These are phyloP conservation scores for Rhabditophanes sp. DNA, from an alignment of 2,888 invertebrate species.

Conservation along the genomic window DNA sequence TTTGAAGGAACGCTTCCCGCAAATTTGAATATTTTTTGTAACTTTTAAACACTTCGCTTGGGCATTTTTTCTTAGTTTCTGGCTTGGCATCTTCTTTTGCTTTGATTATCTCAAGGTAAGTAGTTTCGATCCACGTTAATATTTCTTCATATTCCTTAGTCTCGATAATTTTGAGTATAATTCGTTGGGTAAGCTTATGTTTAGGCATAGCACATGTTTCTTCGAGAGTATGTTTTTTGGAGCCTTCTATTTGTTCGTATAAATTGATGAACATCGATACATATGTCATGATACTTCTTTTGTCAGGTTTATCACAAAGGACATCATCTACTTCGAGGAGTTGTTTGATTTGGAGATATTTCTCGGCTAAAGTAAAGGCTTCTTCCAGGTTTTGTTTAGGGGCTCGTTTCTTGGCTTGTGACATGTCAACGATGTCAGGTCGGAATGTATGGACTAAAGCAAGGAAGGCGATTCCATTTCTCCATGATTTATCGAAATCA, in stretches of 20 bases:
- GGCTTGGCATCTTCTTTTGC: no score
- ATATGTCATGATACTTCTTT: slow-evolving; percentile 42
- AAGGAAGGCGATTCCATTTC: slow-evolving; percentile 40
- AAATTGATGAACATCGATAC: slow-evolving; percentile 41
- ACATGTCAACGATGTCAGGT: slow-evolving; percentile 41
- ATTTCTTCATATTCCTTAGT: no score
- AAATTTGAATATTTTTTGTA: no score
- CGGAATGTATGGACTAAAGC: slow-evolving; percentile 39
- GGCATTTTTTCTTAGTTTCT: no score
- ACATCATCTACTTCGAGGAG: slow-evolving; percentile 38
- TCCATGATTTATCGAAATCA: slow-evolving; percentile 43
- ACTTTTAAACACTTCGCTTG: no score
- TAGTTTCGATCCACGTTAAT: slow-evolving; percentile 13
- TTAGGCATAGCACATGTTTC: no score
- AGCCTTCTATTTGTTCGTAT: no score
- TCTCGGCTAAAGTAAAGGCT: slow-evolving; percentile 38
- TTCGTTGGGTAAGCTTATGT: no score
- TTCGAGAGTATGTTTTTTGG: no score
- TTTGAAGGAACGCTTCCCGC: no score
- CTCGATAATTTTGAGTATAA: no score
- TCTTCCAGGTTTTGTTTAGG: slow-evolving; percentile 36
- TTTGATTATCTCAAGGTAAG: neutral
- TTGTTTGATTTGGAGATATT: slow-evolving; percentile 30
- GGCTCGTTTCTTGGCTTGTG: slow-evolving; percentile 10
- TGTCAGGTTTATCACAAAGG: slow-evolving; percentile 40